Evolutionary conservation across 2,888 invertebrate species (phyloP).

Genomic region (Quadroppia sp.): DNA sequence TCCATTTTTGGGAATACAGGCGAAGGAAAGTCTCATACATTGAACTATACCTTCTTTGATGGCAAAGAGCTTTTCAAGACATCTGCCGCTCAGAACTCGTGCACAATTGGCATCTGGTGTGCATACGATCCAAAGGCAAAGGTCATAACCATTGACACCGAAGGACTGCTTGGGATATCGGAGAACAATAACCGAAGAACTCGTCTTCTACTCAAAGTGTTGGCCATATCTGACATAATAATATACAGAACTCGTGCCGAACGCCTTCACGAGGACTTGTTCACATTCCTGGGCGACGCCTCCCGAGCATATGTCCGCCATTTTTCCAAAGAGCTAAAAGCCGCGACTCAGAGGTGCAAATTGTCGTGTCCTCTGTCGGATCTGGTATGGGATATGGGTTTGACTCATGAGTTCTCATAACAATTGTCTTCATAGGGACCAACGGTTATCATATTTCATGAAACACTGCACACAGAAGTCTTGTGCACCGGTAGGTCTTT

Average conservation of each 20-base stretch:
- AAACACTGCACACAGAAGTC: slow-evolving; percentile 68
- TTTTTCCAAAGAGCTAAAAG: slow-evolving; percentile 59
- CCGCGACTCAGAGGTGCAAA: slow-evolving; percentile 55
- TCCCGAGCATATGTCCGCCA: slow-evolving; percentile 69
- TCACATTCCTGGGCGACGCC: slow-evolving; percentile 69
- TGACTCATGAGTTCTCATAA: no score
- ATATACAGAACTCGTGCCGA: slow-evolving; percentile 72
- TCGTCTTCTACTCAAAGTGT: slow-evolving; percentile 67
- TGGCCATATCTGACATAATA: slow-evolving; percentile 76
- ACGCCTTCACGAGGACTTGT: slow-evolving; percentile 69
- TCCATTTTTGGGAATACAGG: slow-evolving; percentile 80
- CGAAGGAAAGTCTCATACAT: slow-evolving; percentile 73
- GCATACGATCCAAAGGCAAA: slow-evolving; percentile 64
- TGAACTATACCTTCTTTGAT: slow-evolving; percentile 68
- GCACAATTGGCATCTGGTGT: slow-evolving; percentile 73
- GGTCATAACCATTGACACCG: slow-evolving; percentile 71
- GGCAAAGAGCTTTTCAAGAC: slow-evolving; percentile 64
- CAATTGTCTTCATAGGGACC: slow-evolving; percentile 58
- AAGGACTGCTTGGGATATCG: slow-evolving; percentile 67
- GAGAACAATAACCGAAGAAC: slow-evolving; percentile 63
- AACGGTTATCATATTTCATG: slow-evolving; percentile 72
- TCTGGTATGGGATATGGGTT: slow-evolving; percentile 53
- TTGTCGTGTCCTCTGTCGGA: slow-evolving; percentile 57
- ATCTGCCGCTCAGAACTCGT: slow-evolving; percentile 64
- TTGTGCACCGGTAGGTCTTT: slow-evolving; percentile 50